These are phyloP conservation scores for Uromys caudimaculatus DNA, from an alignment of 2,797 vertebrate genomes.

Conservation along the genomic window DNA sequence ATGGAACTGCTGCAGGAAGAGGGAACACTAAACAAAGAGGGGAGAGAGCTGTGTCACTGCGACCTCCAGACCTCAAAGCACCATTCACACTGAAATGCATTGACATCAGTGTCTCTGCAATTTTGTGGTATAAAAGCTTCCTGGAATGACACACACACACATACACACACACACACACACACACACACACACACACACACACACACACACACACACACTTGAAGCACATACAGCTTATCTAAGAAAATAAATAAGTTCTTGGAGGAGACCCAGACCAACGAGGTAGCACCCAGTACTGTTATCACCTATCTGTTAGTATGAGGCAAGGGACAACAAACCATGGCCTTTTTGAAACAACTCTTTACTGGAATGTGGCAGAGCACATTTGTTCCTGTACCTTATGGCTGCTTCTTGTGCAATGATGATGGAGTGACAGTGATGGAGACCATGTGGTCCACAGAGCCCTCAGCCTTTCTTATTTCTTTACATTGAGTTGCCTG, in stretches of 20 bases:
- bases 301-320: not conserved
- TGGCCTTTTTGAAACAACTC: not conserved
- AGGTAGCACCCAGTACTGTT: not conserved
- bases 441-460: not conserved
- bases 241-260: not conserved
- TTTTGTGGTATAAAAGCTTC: not conserved
- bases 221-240: not conserved
- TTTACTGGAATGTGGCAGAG: not conserved
- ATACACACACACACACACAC: no score
- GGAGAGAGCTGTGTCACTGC: not conserved
- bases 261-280: not conserved
- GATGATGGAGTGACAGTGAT: not conserved
- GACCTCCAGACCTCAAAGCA: not conserved
- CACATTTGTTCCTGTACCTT: not conserved
- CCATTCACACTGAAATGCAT: not conserved
- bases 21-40: constrained; percentile 87
- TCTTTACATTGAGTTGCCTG: not conserved
- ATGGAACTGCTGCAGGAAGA: constrained; percentile 95
- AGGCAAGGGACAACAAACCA: not conserved
- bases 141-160: not conserved
- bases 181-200: not conserved
- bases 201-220: not conserved
- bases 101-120: not conserved
- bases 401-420: not conserved
- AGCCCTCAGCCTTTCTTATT: not conserved